Evolutionary conservation across 2,888 invertebrate genomes (phyloP).

Genomic region (Stegana nigrithorax): DNA sequence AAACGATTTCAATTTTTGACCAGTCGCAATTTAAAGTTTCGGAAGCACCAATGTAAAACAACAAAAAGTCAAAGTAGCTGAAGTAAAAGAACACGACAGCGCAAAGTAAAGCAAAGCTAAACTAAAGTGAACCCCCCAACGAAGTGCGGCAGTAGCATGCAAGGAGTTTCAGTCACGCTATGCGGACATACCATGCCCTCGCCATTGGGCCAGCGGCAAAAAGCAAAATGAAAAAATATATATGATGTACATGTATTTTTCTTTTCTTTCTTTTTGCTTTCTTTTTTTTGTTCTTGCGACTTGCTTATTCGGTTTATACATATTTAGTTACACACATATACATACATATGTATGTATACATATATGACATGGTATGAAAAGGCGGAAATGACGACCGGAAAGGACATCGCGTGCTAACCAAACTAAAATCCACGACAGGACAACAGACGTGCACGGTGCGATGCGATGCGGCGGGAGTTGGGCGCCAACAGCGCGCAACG

Average conservation of each 20-base stretch:
- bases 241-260: no score
- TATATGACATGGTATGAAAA: no score
- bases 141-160: no score
- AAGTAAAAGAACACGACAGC: slow-evolving; percentile 19
- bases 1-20: slow-evolving; percentile 56
- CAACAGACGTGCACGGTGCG: slow-evolving; percentile 3
- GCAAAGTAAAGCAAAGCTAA: not conserved
- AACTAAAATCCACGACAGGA: slow-evolving; percentile 14
- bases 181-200: not conserved
- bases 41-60: not conserved
- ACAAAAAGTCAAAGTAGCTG: slow-evolving; percentile 14
- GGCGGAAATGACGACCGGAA: slow-evolving; percentile 57
- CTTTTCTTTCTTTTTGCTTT: no score
- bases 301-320: no score
- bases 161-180: not conserved
- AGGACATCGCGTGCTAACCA: slow-evolving; percentile 64
- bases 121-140: not conserved
- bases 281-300: no score
- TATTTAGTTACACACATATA: no score
- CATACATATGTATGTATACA: no score
- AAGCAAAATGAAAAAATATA: slow-evolving; percentile 47
- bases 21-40: slow-evolving; percentile 59
- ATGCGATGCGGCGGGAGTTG: not conserved
- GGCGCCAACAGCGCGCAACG: not conserved
- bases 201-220: slow-evolving; percentile 12